These are phyloP conservation scores for Tubulanus polymorphus DNA, from an alignment of 2,888 invertebrate genomes.

Conservation along the genomic window DNA sequence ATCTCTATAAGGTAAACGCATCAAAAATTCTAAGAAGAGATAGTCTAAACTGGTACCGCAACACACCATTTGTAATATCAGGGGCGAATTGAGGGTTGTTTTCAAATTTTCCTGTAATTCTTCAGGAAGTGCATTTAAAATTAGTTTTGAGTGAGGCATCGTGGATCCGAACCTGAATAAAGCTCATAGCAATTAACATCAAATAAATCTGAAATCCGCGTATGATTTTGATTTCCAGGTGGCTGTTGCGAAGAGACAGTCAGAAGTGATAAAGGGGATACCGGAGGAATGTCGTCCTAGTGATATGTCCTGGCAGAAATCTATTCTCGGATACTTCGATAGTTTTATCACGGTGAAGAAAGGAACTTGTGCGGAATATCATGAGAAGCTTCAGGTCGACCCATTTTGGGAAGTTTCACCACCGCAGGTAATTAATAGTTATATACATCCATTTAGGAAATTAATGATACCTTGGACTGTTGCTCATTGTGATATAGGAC, in stretches of 20 bases:
- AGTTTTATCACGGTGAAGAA: too few species aligned
- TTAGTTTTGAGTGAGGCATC: background rate
- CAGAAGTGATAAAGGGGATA: background rate
- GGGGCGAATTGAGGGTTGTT: background rate
- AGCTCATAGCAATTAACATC: too few species aligned
- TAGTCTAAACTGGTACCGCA: background rate
- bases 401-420: slow-evolving; percentile 46
- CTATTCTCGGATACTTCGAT: too few species aligned
- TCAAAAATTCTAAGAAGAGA: background rate
- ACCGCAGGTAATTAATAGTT: slow-evolving; percentile 29
- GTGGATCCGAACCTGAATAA: too few species aligned
- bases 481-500: too few species aligned
- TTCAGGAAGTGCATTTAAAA: too few species aligned
- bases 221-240: background rate
- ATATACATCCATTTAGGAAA: background rate
- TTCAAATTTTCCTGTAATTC: too few species aligned
- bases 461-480: background rate
- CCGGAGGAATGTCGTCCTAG: background rate
- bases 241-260: background rate
- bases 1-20: background rate
- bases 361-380: slow-evolving; percentile 40
- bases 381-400: slow-evolving; percentile 37
- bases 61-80: background rate
- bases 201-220: too few species aligned
- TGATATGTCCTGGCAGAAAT: background rate